A percentile compares a stretch with the other conserved stretches of the same genome.
Conservation (phyloP, 2,888 invertebrate genomes). For the Ophraella communa region DNA sequence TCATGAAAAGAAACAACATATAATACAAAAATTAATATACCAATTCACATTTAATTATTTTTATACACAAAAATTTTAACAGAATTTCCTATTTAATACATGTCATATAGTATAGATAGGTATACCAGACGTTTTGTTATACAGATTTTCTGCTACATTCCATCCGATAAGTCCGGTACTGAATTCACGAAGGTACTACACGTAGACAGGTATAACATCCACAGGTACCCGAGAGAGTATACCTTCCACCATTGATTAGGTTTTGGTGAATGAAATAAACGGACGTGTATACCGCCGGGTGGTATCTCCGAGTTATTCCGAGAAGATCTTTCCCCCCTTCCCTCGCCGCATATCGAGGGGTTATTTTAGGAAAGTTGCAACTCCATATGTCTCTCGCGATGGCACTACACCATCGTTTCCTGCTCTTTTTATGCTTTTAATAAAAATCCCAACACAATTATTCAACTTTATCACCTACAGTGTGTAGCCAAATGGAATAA, state of each 20-base stretch:
- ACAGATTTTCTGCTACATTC: not conserved
- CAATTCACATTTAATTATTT: too few species aligned
- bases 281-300: slow-evolving; percentile 33
- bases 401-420: slow-evolving; percentile 11
- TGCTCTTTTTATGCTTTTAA: slow-evolving; percentile 22
- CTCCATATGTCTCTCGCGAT: slow-evolving; percentile 23
- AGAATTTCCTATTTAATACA: too few species aligned
- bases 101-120: too few species aligned
- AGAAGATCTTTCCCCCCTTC: slow-evolving; percentile 39
- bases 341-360: slow-evolving; percentile 30
- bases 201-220: slow-evolving; percentile 4
- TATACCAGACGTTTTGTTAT: too few species aligned
- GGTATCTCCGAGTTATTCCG: slow-evolving; percentile 40
- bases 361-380: slow-evolving; percentile 39
- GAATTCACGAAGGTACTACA: not conserved
- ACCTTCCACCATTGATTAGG: slow-evolving; percentile 32
- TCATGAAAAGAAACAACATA: too few species aligned
- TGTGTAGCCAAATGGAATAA: too few species aligned
- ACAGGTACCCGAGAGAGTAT: slow-evolving; percentile 12
- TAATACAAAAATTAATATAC: too few species aligned
- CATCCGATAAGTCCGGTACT: not conserved
- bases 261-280: slow-evolving; percentile 37
- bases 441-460: too few species aligned
- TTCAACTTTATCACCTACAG: too few species aligned
- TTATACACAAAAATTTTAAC: too few species aligned